These are phyloP conservation scores for Drosophila tristis DNA, from an alignment of 1,140 invertebrate species.

Conservation along the genomic window DNA sequence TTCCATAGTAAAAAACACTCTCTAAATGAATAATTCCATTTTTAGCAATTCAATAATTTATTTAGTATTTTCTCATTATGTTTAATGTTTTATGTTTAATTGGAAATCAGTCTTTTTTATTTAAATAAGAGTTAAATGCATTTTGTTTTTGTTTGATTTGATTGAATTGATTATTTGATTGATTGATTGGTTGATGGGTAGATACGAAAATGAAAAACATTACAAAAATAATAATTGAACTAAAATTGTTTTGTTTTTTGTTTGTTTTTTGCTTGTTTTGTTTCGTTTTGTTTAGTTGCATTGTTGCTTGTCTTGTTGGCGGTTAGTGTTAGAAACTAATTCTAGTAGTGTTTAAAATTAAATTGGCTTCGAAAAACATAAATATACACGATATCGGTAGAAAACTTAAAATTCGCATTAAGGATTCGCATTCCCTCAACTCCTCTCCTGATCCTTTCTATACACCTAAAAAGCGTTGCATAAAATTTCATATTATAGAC, in stretches of 20 bases:
- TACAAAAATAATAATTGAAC: constrained; percentile 63
- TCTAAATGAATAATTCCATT: constrained; percentile 14
- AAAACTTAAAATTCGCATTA: constrained; percentile 47
- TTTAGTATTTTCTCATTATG: constrained; percentile 75
- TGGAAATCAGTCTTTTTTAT: constrained; percentile 83
- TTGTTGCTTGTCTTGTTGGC: constrained; percentile 74
- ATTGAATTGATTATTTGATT: constrained; percentile 33
- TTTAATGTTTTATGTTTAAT: constrained; percentile 73
- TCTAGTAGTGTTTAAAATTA: constrained; percentile 37
- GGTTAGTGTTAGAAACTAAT: constrained; percentile 44
- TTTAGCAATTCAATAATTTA: constrained; percentile 82
- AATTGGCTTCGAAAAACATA: constrained; percentile 52
- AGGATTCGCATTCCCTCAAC: not conserved
- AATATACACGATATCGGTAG: constrained; percentile 51
- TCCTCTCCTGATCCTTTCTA: constrained; percentile 25
- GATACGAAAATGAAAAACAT: constrained; percentile 19
- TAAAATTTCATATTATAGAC: constrained; percentile 76
- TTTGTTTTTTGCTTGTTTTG: not conserved
- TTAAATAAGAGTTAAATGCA: constrained; percentile 82
- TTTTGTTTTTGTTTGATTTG: constrained; percentile 55
- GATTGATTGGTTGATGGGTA: constrained; percentile 25
- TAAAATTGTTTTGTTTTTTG: constrained; percentile 50
- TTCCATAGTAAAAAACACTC: not conserved
- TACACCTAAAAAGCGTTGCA: constrained; percentile 64
- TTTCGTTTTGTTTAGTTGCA: constrained; percentile 56